Percentiles rank a stretch among this genome's conserved stretches.
These are phyloP conservation scores for Trinectes maculatus DNA, from an alignment of 2,113 vertebrate species.

Conservation along the genomic window DNA sequence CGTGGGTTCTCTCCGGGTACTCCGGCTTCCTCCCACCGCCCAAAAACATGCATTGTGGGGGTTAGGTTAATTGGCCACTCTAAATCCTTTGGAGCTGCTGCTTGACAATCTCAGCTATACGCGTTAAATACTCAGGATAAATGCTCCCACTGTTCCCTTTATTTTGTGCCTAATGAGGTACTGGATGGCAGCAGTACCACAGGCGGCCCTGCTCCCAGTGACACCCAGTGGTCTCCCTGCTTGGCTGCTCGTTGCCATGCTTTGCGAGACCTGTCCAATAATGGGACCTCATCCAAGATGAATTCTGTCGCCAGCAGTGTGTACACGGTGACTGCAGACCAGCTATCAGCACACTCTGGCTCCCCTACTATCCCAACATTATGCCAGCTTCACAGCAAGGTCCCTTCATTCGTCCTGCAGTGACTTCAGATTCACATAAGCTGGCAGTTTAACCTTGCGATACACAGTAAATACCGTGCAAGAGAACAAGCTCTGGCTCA, in stretches of 20 bases:
- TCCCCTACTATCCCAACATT: conserved; percentile 26
- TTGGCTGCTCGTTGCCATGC: conserved; percentile 13
- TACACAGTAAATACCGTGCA: conserved; percentile 3
- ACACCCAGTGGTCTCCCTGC: background rate
- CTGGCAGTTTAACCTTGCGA: conserved; percentile 30
- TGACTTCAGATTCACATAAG: background rate
- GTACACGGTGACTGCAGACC: conserved; percentile 30
- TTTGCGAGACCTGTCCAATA: conserved; percentile 6
- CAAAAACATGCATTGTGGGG: too few species aligned
- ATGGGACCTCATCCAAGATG: conserved; percentile 24
- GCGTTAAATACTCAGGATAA: conserved; percentile 1
- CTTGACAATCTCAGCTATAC: background rate
- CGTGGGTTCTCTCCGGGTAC: too few species aligned
- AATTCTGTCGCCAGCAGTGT: conserved; percentile 12
- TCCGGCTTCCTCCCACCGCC: too few species aligned
- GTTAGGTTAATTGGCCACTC: too few species aligned
- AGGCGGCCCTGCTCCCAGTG: background rate
- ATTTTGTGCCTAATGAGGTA: background rate
- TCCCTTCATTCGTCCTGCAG: conserved; percentile 29
- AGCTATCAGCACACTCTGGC: conserved; percentile 30
- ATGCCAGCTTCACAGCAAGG: conserved; percentile 10
- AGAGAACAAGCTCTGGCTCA: background rate
- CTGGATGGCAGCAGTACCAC: background rate
- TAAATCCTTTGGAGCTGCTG: background rate
- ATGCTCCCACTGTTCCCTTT: background rate